Conservation (phyloP, 1,140 invertebrate genomes). For the Eueides isabella region DNA sequence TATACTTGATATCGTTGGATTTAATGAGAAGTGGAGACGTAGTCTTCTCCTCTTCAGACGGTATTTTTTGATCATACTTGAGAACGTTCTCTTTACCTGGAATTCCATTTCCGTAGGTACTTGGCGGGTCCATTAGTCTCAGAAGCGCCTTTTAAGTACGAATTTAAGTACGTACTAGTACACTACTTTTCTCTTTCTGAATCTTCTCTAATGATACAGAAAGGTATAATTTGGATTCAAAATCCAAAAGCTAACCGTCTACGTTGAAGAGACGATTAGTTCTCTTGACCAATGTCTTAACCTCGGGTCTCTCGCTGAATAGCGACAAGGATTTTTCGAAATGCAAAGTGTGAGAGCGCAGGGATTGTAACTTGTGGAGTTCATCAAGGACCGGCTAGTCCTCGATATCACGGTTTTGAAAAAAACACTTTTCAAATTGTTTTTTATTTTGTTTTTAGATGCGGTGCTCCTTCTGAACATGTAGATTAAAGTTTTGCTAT, state of each 20-base stretch:
- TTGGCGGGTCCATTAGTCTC: constrained; percentile 75
- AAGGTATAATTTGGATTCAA: constrained; percentile 57
- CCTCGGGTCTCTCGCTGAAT: constrained; percentile 77
- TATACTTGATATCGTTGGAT: constrained; percentile 64
- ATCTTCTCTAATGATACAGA: constrained; percentile 50
- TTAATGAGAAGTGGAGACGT: constrained; percentile 68
- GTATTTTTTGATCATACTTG: constrained; percentile 68
- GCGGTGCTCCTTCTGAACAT: constrained; percentile 67
- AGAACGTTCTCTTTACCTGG: constrained; percentile 67
- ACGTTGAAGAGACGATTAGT: constrained; percentile 64
- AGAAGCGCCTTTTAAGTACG: constrained; percentile 59
- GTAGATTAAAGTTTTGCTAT: constrained; percentile 71
- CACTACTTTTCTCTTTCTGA: constrained; percentile 47
- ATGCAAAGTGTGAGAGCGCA: constrained; percentile 75
- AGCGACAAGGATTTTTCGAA: constrained; percentile 73
- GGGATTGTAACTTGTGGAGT: constrained; percentile 75
- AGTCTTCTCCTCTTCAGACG: constrained; percentile 78
- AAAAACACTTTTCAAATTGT: constrained; percentile 72
- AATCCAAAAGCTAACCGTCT: constrained; percentile 57
- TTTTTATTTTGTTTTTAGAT: constrained; percentile 52
- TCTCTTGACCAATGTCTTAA: constrained; percentile 79
- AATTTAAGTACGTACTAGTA: constrained; percentile 59
- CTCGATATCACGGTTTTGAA: constrained; percentile 74
- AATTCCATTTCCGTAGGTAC: constrained; percentile 70
- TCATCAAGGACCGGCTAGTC: constrained; percentile 81